A percentile compares a stretch with the other conserved stretches of the same genome.
Conservation (phyloP, 1,140 invertebrate species). For the Zaprionus nigranus region DNA sequence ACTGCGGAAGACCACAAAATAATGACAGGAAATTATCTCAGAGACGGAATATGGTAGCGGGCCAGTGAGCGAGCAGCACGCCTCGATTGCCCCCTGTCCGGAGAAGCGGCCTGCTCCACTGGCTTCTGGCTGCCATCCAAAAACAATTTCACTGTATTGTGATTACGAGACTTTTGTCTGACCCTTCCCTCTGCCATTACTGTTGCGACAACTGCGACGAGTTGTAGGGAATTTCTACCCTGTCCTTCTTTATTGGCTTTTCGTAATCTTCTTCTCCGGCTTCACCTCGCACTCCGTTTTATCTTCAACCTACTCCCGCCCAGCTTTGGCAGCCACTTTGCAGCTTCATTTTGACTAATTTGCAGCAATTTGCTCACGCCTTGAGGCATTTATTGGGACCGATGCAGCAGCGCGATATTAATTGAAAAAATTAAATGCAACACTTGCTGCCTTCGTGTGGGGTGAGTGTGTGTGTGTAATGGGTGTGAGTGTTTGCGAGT, state of each 20-base stretch:
- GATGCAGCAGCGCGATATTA: slow-evolving; percentile 35
- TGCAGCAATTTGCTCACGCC: slow-evolving; percentile 41
- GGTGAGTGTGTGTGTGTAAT: background rate
- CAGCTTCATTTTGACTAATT: slow-evolving; percentile 42
- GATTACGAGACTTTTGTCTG: slow-evolving; percentile 51
- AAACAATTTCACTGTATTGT: slow-evolving; percentile 76
- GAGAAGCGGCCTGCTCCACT: slow-evolving; percentile 2
- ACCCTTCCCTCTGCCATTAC: background rate
- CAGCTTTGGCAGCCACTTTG: slow-evolving; percentile 11
- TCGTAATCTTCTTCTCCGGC: slow-evolving; percentile 35
- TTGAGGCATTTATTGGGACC: slow-evolving; percentile 19
- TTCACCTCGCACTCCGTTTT: background rate
- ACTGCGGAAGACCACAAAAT: slow-evolving; percentile 82
- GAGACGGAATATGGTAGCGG: slow-evolving; percentile 57
- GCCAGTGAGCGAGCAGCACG: slow-evolving; percentile 26
- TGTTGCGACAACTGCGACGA: slow-evolving; percentile 47
- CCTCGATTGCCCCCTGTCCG: background rate
- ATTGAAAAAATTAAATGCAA: slow-evolving; percentile 71
- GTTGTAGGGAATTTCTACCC: background rate
- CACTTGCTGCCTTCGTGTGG: slow-evolving; percentile 4
- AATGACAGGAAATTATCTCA: slow-evolving; percentile 83
- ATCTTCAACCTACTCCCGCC: background rate
- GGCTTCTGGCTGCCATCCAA: slow-evolving; percentile 66
- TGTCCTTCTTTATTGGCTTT: slow-evolving; percentile 41
- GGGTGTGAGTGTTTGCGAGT: background rate